Evolutionary conservation across 2,888 invertebrate genomes (phyloP), one percentile per base, ranked within the genome.

Genomic region (Callimorpha dominula): DNA sequence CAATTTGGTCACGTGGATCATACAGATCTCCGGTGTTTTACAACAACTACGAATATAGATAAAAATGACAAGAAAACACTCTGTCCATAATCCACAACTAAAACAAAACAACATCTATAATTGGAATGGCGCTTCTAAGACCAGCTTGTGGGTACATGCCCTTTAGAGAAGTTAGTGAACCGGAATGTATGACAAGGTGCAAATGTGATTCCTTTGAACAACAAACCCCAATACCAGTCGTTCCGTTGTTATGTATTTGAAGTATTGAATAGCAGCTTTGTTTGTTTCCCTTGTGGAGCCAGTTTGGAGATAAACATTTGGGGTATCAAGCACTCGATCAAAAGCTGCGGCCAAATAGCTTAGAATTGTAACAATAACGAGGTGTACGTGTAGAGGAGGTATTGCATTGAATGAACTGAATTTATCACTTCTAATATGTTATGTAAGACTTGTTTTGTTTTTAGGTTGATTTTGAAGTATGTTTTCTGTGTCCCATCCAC

Each of bases 261-360:
- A 65, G 12, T 14, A n/a, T 14, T 60, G 60, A 63, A 69, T 20
- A 42, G 52, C 40, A 40, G 15, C 4, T 9, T 40, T 70, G 57
- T 65, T 65, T 71, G 60, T 60, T 60, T 60, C 31, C 40, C n/a
- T 67, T 52, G 20, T 43, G 62, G 60, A 71, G 68, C 73, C 66
- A 63, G 62, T 15, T 42, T 52, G 4, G 42, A 11, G 49, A 14
- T 68, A 74, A 75, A 80, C 72, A 74, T 76, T 68, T 65, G 49
- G 49, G 8, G 65, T 65, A 42, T 64, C 57, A 15, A 40, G 20
- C 20, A 68, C 40, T 31, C 17, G 52, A 64, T 70, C 81, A 74
- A 76, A 71, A 78, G 76, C 54, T 65, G 20, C 65, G 31, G 17
- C 17, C 15, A 65, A 70, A 57, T 43, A 54, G 64, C 65, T 9